Conservation (phyloP, 2,888 invertebrate genomes). For the Sialis lutaria region DNA sequence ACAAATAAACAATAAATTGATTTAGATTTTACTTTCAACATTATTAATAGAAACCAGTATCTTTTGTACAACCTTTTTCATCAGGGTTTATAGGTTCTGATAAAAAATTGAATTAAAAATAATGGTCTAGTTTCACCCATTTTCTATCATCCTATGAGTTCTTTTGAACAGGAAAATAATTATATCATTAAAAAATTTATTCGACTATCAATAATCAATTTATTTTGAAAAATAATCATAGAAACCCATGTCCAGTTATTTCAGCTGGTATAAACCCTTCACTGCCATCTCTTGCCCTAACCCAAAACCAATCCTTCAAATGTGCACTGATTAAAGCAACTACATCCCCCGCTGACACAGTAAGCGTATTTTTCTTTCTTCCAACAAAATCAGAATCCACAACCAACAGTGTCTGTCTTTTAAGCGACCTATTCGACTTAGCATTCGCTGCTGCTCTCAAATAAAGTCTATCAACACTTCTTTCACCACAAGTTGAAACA, state of each 20-base stretch:
- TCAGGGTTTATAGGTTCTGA: too few species aligned
- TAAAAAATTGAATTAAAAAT: too few species aligned
- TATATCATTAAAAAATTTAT: too few species aligned
- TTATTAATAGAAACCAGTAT: too few species aligned
- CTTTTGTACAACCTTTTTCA: too few species aligned
- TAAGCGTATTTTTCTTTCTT: constrained; percentile 36
- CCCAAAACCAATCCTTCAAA: constrained; percentile 55
- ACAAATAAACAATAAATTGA: too few species aligned
- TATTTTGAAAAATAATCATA: constrained; percentile 25
- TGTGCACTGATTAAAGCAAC: constrained; percentile 45
- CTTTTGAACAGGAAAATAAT: too few species aligned
- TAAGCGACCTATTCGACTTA: constrained; percentile 20
- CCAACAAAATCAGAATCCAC: constrained; percentile 48
- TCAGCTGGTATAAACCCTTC: constrained; percentile 65
- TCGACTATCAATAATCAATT: neutral
- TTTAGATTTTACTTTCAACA: too few species aligned
- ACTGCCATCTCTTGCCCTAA: constrained; percentile 46
- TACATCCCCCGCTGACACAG: constrained; percentile 56
- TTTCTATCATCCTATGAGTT: too few species aligned
- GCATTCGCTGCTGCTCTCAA: constrained; percentile 39
- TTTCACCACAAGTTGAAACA: constrained; percentile 40
- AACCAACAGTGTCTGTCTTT: constrained; percentile 50
- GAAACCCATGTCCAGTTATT: constrained; percentile 61
- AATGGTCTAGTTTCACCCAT: too few species aligned
- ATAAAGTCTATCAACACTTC: constrained; percentile 54